Evolutionary conservation across 1,140 invertebrate species (phyloP), one percentile per base, ranked within the genome.

Genomic region (Rhysida immarginata): DNA sequence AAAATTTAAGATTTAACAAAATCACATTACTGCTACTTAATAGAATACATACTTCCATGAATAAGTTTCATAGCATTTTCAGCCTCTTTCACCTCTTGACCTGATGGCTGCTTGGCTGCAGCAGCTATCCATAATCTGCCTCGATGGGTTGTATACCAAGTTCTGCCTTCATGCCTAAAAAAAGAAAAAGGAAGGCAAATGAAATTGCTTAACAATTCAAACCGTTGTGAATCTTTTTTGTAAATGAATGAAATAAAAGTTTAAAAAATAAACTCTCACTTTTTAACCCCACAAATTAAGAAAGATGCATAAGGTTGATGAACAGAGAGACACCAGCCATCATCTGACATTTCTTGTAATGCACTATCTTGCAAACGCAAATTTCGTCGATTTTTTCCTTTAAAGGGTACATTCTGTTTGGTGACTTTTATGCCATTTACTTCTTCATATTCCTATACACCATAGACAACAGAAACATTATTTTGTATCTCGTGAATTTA

Each of bases 231-330:
- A n/a, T n/a, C n/a, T n/a, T n/a, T n/a, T n/a, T n/a, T n/a, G n/a
- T n/a, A n/a, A n/a, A n/a, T n/a, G n/a, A n/a, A n/a, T n/a, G n/a
- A n/a, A n/a, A n/a, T n/a, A n/a, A n/a, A n/a, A n/a, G n/a, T n/a
- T n/a, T n/a, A n/a, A n/a, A n/a, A n/a, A n/a, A n/a, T n/a, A n/a
- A n/a, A n/a, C n/a, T n/a, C 74, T 73, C 69, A 93, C 89, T 77
- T 77, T 78, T 96, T 97, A 57, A 96, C 95, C 51, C 92, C 93
- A 23, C 80, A 76, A 2, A 95, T 79, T 0, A 98, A 73, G 21
- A 97, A 73, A 1, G 89, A 91, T 8, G 94, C 95, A 79, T 87
- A 96, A 0, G 95, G 95, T 66, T 98, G 94, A 73, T 94, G 90
- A 82, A 97, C 83, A 64, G 87, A 93, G 3, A 98, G 70, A 71